These are phyloP conservation scores for Ailurus styani DNA, from an alignment of 2,113 vertebrate genomes.

Conservation along the genomic window DNA sequence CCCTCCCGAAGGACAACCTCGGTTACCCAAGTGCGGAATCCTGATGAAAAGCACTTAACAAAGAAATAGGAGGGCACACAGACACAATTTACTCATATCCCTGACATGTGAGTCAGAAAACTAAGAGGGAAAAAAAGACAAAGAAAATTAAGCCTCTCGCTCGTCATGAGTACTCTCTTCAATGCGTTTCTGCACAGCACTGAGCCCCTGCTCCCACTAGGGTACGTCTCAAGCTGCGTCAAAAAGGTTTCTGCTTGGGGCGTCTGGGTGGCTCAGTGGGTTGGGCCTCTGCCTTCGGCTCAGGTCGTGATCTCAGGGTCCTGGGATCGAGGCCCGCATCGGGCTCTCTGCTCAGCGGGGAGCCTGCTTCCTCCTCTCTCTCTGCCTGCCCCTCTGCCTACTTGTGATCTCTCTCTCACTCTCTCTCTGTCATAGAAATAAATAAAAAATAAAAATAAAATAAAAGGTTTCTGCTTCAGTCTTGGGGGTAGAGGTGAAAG, in stretches of 20 bases:
- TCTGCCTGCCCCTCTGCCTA: no score
- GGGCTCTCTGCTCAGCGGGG: no score
- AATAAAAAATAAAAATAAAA: no score
- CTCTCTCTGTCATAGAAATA: no score
- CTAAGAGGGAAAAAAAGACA: neutral
- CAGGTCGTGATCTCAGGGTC: no score
- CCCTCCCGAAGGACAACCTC: neutral
- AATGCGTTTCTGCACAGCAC: no score
- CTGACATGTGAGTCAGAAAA: neutral
- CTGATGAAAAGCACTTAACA: neutral
- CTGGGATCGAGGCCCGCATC: no score
- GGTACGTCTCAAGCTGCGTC: neutral
- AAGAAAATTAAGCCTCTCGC: neutral
- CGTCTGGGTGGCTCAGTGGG: no score
- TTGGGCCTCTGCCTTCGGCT: no score
- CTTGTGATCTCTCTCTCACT: no score
- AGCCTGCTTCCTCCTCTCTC: no score
- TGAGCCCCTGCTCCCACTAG: neutral
- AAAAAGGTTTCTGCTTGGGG: neutral
- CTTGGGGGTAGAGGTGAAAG: neutral
- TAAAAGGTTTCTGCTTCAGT: neutral
- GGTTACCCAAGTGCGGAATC: neutral
- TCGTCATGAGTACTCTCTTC: fast-evolving
- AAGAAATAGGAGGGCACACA: neutral
- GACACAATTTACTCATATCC: neutral